These are phyloP conservation scores for Argyra leucocephala DNA, from an alignment of 2,888 invertebrate genomes.

Conservation along the genomic window DNA sequence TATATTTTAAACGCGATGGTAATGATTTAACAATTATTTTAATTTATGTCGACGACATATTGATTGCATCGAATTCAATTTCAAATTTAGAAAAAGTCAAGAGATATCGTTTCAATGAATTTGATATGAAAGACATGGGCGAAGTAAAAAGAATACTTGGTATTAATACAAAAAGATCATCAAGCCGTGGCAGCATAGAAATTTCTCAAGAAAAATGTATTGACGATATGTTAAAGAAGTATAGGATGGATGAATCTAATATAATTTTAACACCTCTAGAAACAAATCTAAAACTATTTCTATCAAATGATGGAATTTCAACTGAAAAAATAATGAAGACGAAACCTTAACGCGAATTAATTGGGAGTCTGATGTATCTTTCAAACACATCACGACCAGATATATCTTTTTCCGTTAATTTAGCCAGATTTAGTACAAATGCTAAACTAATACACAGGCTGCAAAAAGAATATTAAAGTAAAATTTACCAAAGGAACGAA, in stretches of 20 bases:
- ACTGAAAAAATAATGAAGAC: conserved; percentile 7
- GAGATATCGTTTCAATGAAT: conserved; percentile 12
- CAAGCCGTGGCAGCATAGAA: conserved; percentile 7
- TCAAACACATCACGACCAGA: conserved; percentile 14
- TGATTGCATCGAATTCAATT: conserved; percentile 14
- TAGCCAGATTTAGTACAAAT: conserved; percentile 10
- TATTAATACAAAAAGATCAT: conserved; percentile 14
- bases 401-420: conserved; percentile 15
- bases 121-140: conserved; percentile 17
- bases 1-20: conserved; percentile 4
- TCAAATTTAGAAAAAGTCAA: conserved; percentile 9
- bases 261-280: conserved; percentile 14
- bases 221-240: conserved; percentile 16
- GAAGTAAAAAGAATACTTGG: conserved; percentile 16
- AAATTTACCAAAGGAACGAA: background rate
- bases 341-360: conserved; percentile 13
- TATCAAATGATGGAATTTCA: conserved; percentile 17
- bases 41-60: conserved; percentile 15
- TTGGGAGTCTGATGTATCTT: conserved; percentile 14
- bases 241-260: conserved; percentile 20
- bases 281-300: conserved; percentile 15
- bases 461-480: conserved; percentile 13
- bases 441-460: conserved; percentile 13
- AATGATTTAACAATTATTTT: conserved; percentile 10
- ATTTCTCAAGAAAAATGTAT: conserved; percentile 16